Evolutionary conservation across 2,113 vertebrate genomes (phyloP), one percentile per base, ranked within the genome.

Genomic region (Brachyistius frenatus): DNA sequence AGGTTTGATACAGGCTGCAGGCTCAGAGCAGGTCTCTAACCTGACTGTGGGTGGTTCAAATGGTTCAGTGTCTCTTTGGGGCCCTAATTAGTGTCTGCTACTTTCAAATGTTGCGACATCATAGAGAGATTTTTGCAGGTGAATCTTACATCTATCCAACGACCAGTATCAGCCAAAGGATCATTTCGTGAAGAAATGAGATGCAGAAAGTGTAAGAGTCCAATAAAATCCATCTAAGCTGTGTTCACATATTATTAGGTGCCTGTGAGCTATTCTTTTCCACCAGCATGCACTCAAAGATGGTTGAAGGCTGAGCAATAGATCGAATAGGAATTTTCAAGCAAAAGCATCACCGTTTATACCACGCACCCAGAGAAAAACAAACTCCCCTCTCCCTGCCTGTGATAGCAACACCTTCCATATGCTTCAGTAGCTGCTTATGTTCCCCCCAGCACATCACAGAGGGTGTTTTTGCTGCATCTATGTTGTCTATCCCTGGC

Each of bases 401-500:
- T 72, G 58, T 54, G 62, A 69, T 31, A 69, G 57, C 70, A 65
- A 73, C 55, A 69, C 47, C 41, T 53, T 78, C 68, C 64, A 71
- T 73, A 78, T 78, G 78, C 68, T 81, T 58, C 58, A 81, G 67
- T 50, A 70, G 57, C 66, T 55, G 65, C 76, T 64, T 66, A 32
- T 65, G 37, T 60, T 66, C 70, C 66, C 52, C n/a, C 36, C 41
- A 41, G 57, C 62, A 53, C 76, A 86, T 83, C 81, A 84, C 54
- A 82, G 63, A 68, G 61, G 57, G 30, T 16, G 15, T 49, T 73
- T 56, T 76, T 13, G 5, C 71, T 69, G 56, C 57, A 54, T 62
- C 60, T 68, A 33, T 76, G 75, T 72, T 68, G 52, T 75, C 56
- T 74, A 41, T 68, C 61, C 63, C 47, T 2, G 3, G 6, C 50